Base-by-base conservation (phyloP, 2,888 invertebrate species). In the Volucella zonaria region DNA sequence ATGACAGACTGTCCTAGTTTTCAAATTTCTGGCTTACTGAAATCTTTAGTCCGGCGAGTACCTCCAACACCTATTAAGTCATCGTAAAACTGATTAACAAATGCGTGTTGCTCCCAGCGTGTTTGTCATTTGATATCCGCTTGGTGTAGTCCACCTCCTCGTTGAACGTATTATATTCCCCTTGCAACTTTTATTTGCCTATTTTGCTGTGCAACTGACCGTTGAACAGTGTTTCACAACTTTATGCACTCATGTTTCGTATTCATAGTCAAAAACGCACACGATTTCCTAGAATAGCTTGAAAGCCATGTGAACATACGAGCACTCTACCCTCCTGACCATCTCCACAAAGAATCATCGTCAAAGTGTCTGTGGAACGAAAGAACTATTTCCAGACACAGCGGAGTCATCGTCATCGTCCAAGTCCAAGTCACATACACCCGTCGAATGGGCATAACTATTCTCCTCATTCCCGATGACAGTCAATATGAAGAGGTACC, bases 231-330 rank as follows among this genome's bases (percentile, higher is more conserved):
- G 78, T 79, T 73, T 73, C 82, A 82, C 49, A 61, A 71, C 67
- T 56, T 62, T 61, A 62, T 80, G 67, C 71, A 66, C 79, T 79
- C 74, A 79, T 75, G 74, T 79, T 83, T 76, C 80, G 66, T 64
- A 75, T 66, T 52, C 75, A 59, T 62, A 58, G 56, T 14, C n/a
- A 43, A 59, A 15, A 59, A 15, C 15, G 15, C 31, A 52, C 59
- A 70, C 77, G 54, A 81, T 71, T 85, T 85, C 85, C 76, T 68
- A 68, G 85, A 85, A 85, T 71, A 82, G 67, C 56, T 54, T 43
- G 18, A 43, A 59, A 71, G 18, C 78, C 74, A 74, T 38, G 38
- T 23, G 43, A 12, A 49, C 61, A 58, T 61, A 49, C 42, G 31
- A 40, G 45, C 45, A 52, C 40, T 14, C 66, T 9, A 23, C 14